Evolutionary conservation across 1,140 invertebrate species (phyloP).

Genomic region (Drosophila sucinea): DNA sequence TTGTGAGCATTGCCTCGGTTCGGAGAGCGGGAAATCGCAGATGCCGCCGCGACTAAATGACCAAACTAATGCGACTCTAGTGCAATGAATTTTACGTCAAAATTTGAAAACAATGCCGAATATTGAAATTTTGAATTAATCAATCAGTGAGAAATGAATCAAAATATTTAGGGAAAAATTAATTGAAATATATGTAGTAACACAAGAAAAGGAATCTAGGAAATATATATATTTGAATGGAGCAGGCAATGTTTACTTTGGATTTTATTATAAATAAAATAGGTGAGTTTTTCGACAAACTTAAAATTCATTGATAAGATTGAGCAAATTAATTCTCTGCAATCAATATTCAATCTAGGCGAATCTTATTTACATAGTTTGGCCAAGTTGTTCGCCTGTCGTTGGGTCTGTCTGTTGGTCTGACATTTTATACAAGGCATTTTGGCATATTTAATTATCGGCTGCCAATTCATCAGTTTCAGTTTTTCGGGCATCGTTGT

Average conservation of each 20-base stretch:
- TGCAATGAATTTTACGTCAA: conserved; percentile 3
- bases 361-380: not conserved
- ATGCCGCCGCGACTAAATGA: not conserved
- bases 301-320: not conserved
- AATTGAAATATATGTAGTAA: not conserved
- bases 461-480: conserved; percentile 42
- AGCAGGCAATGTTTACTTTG: too few species aligned
- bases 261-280: not conserved
- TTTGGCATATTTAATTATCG: conserved; percentile 59
- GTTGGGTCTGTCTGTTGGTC: not conserved
- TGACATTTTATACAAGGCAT: conserved; percentile 12
- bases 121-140: not conserved
- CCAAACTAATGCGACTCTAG: not conserved
- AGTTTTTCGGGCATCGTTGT: conserved; percentile 23
- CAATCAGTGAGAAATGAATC: not conserved
- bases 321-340: not conserved
- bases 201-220: not conserved
- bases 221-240: not conserved
- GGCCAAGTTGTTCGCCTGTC: conserved; percentile 5
- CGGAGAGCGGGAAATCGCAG: not conserved
- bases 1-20: not conserved
- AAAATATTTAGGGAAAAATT: not conserved
- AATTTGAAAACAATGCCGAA: not conserved
- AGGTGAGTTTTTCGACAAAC: not conserved
- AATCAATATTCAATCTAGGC: not conserved